phyloP scores from a whole-genome alignment of 2,113 vertebrate species.

The Aplodontia rufa region DNA sequence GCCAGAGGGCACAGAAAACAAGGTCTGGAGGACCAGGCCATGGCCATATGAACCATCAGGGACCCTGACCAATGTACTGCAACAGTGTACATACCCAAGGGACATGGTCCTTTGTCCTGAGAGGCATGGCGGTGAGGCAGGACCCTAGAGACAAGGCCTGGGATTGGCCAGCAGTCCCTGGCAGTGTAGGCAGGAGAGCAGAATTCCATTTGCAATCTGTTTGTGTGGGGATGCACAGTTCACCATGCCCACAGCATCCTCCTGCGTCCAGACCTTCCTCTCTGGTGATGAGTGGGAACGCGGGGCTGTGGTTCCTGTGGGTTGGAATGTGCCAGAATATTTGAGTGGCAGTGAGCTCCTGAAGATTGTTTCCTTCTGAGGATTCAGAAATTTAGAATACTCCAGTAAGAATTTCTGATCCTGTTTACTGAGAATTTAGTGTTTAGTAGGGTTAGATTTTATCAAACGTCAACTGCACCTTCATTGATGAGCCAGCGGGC shows the following conservation, averaged over 20 bases:
- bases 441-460: neutral
- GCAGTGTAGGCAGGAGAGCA: neutral
- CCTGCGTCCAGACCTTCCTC: neutral
- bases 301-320: neutral
- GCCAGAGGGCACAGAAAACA: neutral
- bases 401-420: neutral
- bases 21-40: neutral
- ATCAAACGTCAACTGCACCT: too few relatives aligned
- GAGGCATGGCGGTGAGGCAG: neutral
- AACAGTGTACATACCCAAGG: neutral
- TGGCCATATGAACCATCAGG: neutral
- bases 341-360: neutral
- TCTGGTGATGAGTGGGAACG: neutral
- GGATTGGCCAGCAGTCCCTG: too few relatives aligned
- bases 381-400: neutral
- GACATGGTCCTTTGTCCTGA: neutral
- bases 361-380: neutral
- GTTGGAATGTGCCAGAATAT: neutral
- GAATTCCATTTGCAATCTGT: too few relatives aligned
- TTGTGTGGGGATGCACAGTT: rapidly evolving
- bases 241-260: rapidly evolving
- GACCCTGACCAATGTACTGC: rapidly evolving
- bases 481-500: too few relatives aligned
- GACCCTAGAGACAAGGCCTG: neutral
- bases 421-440: neutral